Evolutionary conservation across 1,140 invertebrate species (phyloP), one percentile per base, ranked within the genome.

Genomic region (Rhagoletis pomonella): DNA sequence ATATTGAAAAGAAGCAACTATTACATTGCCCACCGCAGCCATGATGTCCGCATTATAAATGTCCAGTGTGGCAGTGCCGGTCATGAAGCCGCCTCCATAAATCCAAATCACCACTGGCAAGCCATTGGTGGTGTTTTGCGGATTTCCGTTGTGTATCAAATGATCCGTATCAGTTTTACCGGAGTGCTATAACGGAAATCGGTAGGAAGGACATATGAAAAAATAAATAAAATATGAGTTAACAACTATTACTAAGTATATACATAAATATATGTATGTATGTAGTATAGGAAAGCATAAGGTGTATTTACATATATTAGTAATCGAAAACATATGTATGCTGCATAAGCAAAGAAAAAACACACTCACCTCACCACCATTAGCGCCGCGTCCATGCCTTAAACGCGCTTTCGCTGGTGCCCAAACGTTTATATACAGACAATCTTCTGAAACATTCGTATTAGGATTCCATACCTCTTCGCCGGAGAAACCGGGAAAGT

Each of bases 401-500:
- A 97, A 94, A 65, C 96, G 93, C 86, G 96, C 93, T 90, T 95
- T 95, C 89, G 97, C 96, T 1, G 97, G 97, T 39, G 97, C 97
- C 97, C 97, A 98, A 69, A 99, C 95, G 92, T 98, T 99, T 89
- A 99, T 94, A 92, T 98, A 99, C 0, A 99, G 94, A 92, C 98
- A 99, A 92, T 99, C 98, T 94, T 99, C 98, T 12, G 97, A 97
- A 87, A 98, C 96, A 91, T 97, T 97, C 1, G 97, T 98, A 89
- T 98, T 98, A 0, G 97, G 97, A 93, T 98, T 98, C 98, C 98
- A 99, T 97, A 98, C 98, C 90, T 97, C 97, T 90, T 98, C 97
- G n/a, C 97, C 97, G 87, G 96, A 95, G 93, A 98, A 98, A 1
- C 97, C 97, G 0, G 96, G 96, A 89, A 98, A 98, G 90, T 97